Base-by-base conservation (phyloP, 2,888 invertebrate genomes). In the Melanchra persicariae region DNA sequence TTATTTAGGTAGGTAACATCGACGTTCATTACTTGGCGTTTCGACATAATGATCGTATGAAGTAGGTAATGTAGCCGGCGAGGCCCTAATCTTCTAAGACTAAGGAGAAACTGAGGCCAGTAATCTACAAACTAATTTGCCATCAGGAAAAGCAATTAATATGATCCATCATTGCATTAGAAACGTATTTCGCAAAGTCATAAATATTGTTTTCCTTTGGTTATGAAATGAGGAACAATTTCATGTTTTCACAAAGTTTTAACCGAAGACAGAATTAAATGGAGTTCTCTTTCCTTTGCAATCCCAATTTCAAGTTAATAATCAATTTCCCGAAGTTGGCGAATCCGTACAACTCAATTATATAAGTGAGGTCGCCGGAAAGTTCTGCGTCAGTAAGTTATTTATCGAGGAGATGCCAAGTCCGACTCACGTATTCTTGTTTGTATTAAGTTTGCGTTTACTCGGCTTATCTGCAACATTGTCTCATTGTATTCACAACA, bases 301-400 rank as follows among this genome's bases (percentile, higher is more conserved):
- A 81, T 85, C 62, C 75, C 76, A 79, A 85, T 84, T 84, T 83
- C 85, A 78, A 87, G 83, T 87, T 88, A 85, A 87, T 88, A 87
- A 88, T 90, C 87, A 87, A 91, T 88, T n/a, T 88, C 80, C 54
- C 75, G 59, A 91, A 91, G 88, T 88, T 91, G 62, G 72, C 69
- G 85, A 88, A 88, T 87, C 85, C 83, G 76, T 78, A 87, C 85
- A 87, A 91, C 90, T 90, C 83, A 88, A 91, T 91, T 90, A 88
- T 81, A 81, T 83, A 81, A 87, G 24, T 85, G 79, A 88, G 87
- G 87, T 88, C 84, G 82, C 79, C 71, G 79, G 71, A 84, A 88
- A 90, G 87, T 90, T 90, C 83, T 76, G 81, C 86, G 80, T 82
- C 77, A 80, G 80, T 87, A 89, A 91, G 87, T 90, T 89, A 88